These are phyloP conservation scores for Drosophila fuyamai DNA, from an alignment of 1,140 invertebrate genomes.

Conservation along the genomic window DNA sequence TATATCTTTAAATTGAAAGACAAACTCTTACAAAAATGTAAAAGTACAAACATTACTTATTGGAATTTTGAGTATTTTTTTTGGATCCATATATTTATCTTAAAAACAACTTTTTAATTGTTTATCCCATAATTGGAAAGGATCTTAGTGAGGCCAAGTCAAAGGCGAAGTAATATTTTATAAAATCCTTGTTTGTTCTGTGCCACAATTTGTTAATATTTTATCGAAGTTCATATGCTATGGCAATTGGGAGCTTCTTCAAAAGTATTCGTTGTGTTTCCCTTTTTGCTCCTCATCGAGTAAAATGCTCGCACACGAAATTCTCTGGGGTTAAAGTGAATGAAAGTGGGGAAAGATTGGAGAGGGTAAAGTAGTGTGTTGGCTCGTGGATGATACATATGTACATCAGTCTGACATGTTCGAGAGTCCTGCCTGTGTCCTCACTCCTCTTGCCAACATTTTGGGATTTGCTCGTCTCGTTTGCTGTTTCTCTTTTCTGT, in stretches of 20 bases:
- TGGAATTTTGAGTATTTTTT: too few species aligned
- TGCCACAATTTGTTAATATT: not conserved
- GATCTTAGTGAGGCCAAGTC: too few species aligned
- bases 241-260: conserved; percentile 6
- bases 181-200: too few species aligned
- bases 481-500: conserved; percentile 43
- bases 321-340: conserved; percentile 25
- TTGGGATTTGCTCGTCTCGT: conserved; percentile 11
- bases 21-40: too few species aligned
- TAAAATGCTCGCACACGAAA: conserved; percentile 19
- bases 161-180: too few species aligned
- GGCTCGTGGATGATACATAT: conserved; percentile 31
- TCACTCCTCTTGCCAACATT: not conserved
- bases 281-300: not conserved
- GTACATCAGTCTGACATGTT: conserved; percentile 42
- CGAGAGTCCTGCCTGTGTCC: conserved; percentile 32
- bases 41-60: too few species aligned
- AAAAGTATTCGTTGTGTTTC: not conserved
- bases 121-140: too few species aligned
- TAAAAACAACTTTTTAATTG: too few species aligned
- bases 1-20: too few species aligned
- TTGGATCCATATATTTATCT: too few species aligned
- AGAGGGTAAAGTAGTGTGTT: conserved; percentile 9
- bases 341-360: not conserved
- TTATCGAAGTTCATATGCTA: not conserved